phyloP scores from a whole-genome alignment of 1,140 invertebrate species.

The Carcinoscorpius rotundicauda region DNA sequence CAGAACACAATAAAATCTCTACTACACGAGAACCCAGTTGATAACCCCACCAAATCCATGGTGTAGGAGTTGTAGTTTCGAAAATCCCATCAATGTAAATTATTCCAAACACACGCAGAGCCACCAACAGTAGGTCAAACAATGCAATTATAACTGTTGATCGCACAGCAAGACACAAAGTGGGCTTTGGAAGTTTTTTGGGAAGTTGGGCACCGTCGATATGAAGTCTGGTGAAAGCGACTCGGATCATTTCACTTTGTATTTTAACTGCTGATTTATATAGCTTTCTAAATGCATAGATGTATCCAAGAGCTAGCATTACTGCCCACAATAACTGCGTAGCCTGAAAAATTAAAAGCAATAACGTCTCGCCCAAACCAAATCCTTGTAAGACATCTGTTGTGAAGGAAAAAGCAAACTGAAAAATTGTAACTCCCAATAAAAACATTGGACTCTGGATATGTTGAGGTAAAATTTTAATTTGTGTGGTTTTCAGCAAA shows the following conservation, averaged over 20 bases:
- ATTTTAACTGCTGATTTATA: constrained; percentile 34
- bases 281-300: constrained; percentile 41
- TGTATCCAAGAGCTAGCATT: too few relatives aligned
- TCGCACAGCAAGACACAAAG: constrained; percentile 61
- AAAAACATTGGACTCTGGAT: constrained; percentile 54
- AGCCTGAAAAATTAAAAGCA: constrained; percentile 55
- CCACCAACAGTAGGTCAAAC: constrained; percentile 62
- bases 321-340: constrained; percentile 56
- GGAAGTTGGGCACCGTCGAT: constrained; percentile 25
- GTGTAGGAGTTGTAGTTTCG: constrained; percentile 24
- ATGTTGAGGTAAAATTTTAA: constrained; percentile 30
- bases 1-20: constrained; percentile 65
- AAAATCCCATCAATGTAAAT: constrained; percentile 43
- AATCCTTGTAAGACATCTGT: constrained; percentile 55
- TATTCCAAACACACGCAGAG: constrained; percentile 67
- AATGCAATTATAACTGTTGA: constrained; percentile 71
- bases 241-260: constrained; percentile 31
- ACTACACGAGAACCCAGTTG: constrained; percentile 67
- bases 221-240: constrained; percentile 31
- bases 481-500: constrained; percentile 52
- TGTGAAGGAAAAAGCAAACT: constrained; percentile 60
- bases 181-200: constrained; percentile 27
- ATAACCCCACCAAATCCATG: constrained; percentile 81
- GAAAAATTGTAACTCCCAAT: constrained; percentile 58
- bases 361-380: constrained; percentile 39